phyloP scores from a whole-genome alignment of 2,113 vertebrate genomes.

The Brienomyrus longianalis region DNA sequence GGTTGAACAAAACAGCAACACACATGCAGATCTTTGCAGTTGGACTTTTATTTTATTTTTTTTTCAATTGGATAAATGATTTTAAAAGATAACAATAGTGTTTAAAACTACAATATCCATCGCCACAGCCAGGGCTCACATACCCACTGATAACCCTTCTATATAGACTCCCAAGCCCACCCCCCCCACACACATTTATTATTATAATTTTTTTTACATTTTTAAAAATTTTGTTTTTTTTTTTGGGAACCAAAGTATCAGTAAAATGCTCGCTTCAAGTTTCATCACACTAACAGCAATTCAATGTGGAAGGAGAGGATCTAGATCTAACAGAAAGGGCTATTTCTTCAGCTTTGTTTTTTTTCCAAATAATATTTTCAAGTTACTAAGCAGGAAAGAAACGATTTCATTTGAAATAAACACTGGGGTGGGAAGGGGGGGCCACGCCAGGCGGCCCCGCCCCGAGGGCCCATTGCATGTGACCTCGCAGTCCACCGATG shows the following conservation, averaged over 20 bases:
- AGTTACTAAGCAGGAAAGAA: conserved; percentile 66
- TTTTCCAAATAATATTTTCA: conserved; percentile 65
- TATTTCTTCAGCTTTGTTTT: conserved; percentile 47
- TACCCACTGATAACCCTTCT: conserved; percentile 83
- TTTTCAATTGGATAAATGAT: conserved; percentile 98
- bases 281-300: conserved; percentile 89
- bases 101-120: conserved; percentile 98
- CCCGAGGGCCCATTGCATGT: conserved; percentile 53
- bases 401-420: conserved; percentile 46
- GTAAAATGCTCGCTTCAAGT: conserved; percentile 83
- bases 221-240: conserved; percentile 53
- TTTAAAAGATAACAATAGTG: conserved; percentile 99
- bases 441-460: conserved; percentile 87
- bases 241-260: conserved; percentile 72
- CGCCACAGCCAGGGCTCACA: conserved; percentile 92
- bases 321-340: conserved; percentile 74
- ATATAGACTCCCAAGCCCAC: conserved; percentile 47
- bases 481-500: conserved; percentile 76
- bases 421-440: conserved; percentile 49
- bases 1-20: conserved; percentile 8
- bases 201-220: conserved; percentile 36
- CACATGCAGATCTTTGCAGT: conserved; percentile 43
- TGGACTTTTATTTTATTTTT: conserved; percentile 50
- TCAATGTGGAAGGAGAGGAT: conserved; percentile 80
- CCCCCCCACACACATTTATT: conserved; percentile 44